Percentiles rank a stretch among this genome's conserved stretches.
phyloP scores from a whole-genome alignment of 2,888 invertebrate species.

The Meteorus colon region DNA sequence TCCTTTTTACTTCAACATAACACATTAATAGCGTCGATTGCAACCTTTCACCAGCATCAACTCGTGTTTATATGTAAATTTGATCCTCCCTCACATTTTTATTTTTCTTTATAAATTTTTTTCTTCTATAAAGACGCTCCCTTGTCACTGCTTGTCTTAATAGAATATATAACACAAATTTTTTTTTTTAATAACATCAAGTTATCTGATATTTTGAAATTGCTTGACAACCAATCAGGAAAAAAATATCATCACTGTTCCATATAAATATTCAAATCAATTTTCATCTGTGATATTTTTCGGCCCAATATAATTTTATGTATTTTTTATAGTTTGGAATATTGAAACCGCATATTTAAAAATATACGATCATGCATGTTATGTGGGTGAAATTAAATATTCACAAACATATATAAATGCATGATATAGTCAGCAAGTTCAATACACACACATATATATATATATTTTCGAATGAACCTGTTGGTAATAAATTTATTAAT shows the following conservation, averaged over 20 bases:
- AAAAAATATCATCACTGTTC: no score
- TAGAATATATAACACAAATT: conserved; percentile 71
- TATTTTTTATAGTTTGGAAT: neutral
- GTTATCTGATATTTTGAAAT: no score
- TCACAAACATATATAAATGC: neutral
- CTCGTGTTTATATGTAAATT: conserved; percentile 1
- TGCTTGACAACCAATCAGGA: no score
- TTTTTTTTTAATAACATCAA: conserved; percentile 46
- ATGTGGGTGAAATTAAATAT: conserved; percentile 42
- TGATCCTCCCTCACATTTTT: neutral
- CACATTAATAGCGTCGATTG: neutral
- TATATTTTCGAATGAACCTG: conserved; percentile 37
- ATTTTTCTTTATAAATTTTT: neutral
- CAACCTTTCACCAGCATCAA: neutral
- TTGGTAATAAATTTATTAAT: conserved; percentile 61
- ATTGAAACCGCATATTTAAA: neutral
- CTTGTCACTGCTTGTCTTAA: conserved; percentile 52
- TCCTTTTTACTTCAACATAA: conserved; percentile 21
- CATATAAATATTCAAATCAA: no score
- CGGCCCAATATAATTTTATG: no score
- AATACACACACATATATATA: neutral
- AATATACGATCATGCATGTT: neutral
- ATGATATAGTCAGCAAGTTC: conserved; percentile 5
- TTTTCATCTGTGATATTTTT: no score
- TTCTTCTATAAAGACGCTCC: conserved; percentile 50